These are phyloP conservation scores for Scrobipalpa costella DNA, from an alignment of 2,888 invertebrate genomes.

Conservation along the genomic window DNA sequence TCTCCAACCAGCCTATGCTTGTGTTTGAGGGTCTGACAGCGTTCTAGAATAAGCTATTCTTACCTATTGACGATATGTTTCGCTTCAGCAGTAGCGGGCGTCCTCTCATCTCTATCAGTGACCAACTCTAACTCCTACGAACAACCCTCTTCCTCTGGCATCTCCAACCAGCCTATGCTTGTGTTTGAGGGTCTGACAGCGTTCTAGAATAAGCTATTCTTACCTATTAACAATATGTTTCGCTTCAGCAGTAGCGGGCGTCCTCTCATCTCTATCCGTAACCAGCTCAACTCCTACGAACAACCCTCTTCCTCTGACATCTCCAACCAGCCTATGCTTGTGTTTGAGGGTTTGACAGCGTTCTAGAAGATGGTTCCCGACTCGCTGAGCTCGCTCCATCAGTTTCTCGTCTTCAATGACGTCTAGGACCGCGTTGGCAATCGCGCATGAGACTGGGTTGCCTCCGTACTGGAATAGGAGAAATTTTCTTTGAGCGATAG, in stretches of 20 bases:
- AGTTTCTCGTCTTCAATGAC: slow-evolving; percentile 94
- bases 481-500: too few relatives aligned
- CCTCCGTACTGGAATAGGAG: slow-evolving; percentile 92
- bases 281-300: slow-evolving; percentile 98
- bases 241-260: slow-evolving; percentile 92
- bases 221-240: slow-evolving; percentile 87
- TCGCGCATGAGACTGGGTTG: slow-evolving; percentile 98
- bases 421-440: slow-evolving; percentile 96
- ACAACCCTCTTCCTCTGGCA: not conserved
- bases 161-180: not conserved
- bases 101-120: too few relatives aligned
- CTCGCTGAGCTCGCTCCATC: slow-evolving; percentile 88
- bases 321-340: slow-evolving; percentile 91
- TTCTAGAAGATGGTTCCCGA: slow-evolving; percentile 90
- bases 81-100: too few relatives aligned
- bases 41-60: too few relatives aligned
- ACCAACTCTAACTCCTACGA: too few relatives aligned
- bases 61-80: too few relatives aligned
- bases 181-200: not conserved
- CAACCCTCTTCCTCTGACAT: slow-evolving; percentile 93
- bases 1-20: slow-evolving; percentile 92
- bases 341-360: slow-evolving; percentile 85
- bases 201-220: too few relatives aligned
- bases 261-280: slow-evolving; percentile 85
- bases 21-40: too few relatives aligned